phyloP scores from a whole-genome alignment of 2,797 vertebrate species.

The Atherinosoma microstoma region DNA sequence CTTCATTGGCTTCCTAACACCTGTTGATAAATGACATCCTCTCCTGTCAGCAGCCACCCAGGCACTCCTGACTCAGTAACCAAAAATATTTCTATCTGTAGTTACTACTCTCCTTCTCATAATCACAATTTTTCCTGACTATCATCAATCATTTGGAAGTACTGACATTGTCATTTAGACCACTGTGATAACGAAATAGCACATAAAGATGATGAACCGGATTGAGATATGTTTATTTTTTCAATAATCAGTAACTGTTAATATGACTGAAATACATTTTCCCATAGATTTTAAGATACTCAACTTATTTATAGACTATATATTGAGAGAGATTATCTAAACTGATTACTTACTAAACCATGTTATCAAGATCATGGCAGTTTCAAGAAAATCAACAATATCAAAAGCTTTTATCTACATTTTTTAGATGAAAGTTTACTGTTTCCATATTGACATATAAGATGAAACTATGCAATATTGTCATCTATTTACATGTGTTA shows the following conservation, averaged over 20 bases:
- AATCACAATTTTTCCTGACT: background rate
- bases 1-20: slow-evolving; percentile 83
- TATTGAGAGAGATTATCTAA: too few species aligned
- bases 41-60: slow-evolving; percentile 78
- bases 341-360: too few species aligned
- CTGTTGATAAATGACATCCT: slow-evolving; percentile 85
- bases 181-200: too few species aligned
- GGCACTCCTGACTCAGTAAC: slow-evolving; percentile 50
- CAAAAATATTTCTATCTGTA: slow-evolving; percentile 26
- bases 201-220: background rate
- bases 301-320: too few species aligned
- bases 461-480: background rate
- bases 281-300: background rate
- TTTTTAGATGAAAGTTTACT: background rate
- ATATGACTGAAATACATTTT: too few species aligned
- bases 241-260: background rate
- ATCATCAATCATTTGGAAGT: background rate
- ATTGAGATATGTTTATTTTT: background rate
- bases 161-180: too few species aligned
- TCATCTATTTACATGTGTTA: background rate
- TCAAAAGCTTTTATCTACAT: background rate
- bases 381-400: background rate
- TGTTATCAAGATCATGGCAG: too few species aligned
- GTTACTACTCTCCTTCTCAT: background rate
- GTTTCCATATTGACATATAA: background rate